Percentiles rank a stretch among this genome's conserved stretches.
These are phyloP conservation scores for Meteorus cinctellus DNA, from an alignment of 2,888 invertebrate genomes.

Conservation along the genomic window DNA sequence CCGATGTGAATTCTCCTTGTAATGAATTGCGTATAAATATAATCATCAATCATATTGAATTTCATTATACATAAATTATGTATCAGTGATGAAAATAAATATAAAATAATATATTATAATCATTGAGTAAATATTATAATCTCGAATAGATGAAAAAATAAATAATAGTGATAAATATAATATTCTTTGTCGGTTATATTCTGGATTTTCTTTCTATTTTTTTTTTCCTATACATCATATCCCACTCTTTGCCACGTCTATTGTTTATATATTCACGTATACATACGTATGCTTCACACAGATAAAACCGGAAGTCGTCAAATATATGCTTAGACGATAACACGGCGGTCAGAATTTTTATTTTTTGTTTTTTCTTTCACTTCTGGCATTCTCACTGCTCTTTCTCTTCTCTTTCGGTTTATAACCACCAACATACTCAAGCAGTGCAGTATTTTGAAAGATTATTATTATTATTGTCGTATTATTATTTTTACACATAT, in stretches of 20 bases:
- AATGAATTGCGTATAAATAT: too few species aligned
- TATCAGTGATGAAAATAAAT: too few species aligned
- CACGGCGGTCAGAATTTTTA: background rate
- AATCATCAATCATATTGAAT: background rate
- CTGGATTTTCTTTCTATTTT: too few species aligned
- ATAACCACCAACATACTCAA: background rate
- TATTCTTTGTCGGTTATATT: background rate
- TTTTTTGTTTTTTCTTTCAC: conserved; percentile 7
- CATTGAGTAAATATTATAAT: too few species aligned
- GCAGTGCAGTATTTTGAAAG: background rate
- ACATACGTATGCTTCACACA: background rate
- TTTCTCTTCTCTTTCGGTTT: background rate
- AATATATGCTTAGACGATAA: conserved; percentile 20
- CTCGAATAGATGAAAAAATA: background rate
- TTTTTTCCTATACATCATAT: background rate
- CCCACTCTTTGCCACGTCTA: background rate
- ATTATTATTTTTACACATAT: background rate
- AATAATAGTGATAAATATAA: background rate
- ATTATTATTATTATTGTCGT: too few species aligned
- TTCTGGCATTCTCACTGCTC: background rate
- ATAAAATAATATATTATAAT: too few species aligned
- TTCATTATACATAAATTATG: background rate
- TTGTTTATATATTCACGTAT: background rate
- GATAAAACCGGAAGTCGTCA: conserved; percentile 19
- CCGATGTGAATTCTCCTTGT: background rate